phyloP scores from a whole-genome alignment of 2,888 invertebrate species.

The Hermaeophaga mercurialis region DNA sequence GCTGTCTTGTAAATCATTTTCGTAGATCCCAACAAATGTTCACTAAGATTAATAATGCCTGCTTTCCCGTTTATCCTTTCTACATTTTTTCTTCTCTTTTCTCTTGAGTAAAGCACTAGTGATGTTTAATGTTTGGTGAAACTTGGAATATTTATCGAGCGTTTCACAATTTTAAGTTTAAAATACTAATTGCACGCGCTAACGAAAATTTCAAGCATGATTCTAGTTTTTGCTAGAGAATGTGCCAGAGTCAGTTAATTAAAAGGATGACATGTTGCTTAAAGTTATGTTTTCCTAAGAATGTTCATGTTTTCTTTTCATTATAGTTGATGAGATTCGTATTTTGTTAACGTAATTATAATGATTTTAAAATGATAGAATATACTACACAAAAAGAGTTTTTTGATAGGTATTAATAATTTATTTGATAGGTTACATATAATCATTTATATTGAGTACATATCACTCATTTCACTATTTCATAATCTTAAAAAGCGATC shows the following conservation, averaged over 20 bases:
- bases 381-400: no score
- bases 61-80: not conserved
- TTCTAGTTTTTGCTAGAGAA: not conserved
- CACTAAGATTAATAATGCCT: constrained; percentile 6
- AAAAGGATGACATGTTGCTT: constrained; percentile 1
- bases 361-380: no score
- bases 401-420: no score
- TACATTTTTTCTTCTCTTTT: not conserved
- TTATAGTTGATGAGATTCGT: no score
- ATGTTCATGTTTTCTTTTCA: not conserved
- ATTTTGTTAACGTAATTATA: no score
- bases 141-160: constrained; percentile 4
- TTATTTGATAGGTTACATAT: no score
- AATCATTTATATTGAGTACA: no score
- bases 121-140: constrained; percentile 6
- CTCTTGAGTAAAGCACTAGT: not conserved
- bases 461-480: no score
- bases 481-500: no score
- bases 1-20: constrained; percentile 14
- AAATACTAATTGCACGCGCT: not conserved
- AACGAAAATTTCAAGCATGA: constrained; percentile 2
- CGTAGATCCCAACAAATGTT: constrained; percentile 5
- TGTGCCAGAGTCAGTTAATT: constrained; percentile 1
- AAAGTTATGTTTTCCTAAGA: not conserved
- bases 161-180: constrained; percentile 1